phyloP scores from a whole-genome alignment of 2,888 invertebrate species.

The Drosophila atripex region DNA sequence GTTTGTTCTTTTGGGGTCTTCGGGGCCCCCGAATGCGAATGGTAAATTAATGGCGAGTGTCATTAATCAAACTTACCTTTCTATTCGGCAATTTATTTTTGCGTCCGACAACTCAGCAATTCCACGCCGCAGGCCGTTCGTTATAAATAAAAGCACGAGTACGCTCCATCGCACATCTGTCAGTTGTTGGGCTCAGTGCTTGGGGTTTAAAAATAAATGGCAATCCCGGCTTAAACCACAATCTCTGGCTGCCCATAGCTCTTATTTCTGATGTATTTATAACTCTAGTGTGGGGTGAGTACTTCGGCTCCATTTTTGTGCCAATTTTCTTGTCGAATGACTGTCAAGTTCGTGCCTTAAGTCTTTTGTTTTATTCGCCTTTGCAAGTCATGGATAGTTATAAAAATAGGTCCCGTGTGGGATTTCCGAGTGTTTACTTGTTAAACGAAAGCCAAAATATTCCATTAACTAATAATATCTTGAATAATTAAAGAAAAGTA shows the following conservation, averaged over 20 bases:
- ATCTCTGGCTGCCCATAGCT: slow-evolving; percentile 38
- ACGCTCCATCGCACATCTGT: slow-evolving; percentile 46
- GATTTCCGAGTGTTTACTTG: neutral
- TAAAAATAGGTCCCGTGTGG: slow-evolving; percentile 57
- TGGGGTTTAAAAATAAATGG: slow-evolving; percentile 52
- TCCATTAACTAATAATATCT: slow-evolving; percentile 5
- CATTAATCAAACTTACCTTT: slow-evolving; percentile 69
- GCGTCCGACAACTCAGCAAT: slow-evolving; percentile 44
- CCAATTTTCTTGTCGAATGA: slow-evolving; percentile 50
- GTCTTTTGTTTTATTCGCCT: slow-evolving; percentile 39
- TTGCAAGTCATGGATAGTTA: slow-evolving; percentile 38
- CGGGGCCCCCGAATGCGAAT: slow-evolving; percentile 17
- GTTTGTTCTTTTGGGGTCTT: slow-evolving; percentile 7
- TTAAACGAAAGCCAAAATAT: neutral
- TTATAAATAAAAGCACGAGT: slow-evolving; percentile 61
- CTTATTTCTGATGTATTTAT: slow-evolving; percentile 38
- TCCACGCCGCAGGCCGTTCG: slow-evolving; percentile 47
- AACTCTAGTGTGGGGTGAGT: slow-evolving; percentile 7
- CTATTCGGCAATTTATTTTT: slow-evolving; percentile 44
- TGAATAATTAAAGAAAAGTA: neutral
- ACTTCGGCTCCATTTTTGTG: slow-evolving; percentile 26
- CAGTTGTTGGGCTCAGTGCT: slow-evolving; percentile 36
- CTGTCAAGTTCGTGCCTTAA: slow-evolving; percentile 63
- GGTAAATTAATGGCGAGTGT: slow-evolving; percentile 51
- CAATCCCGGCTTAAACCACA: slow-evolving; percentile 26